Evolutionary conservation across 1,140 invertebrate genomes (phyloP), one percentile per base, ranked within the genome.

Genomic region (Aphidius ervi): DNA sequence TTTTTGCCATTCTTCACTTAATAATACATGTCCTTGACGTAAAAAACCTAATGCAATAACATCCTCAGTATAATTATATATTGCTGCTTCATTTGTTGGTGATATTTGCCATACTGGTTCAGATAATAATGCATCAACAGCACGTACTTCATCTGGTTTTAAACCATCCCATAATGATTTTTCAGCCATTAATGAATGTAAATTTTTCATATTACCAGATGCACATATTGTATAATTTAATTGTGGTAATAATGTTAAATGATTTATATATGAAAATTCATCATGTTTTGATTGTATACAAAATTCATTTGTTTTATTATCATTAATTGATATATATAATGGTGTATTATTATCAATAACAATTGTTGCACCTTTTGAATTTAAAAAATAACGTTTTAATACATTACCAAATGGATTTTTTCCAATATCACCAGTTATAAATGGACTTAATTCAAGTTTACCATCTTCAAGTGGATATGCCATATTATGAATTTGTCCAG

Each of bases 151-250:
- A 49, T 86, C 85, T 39, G 88, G 85, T 66, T 89, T 91, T 0
- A 92, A 67, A 0, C 90, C 90, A 66, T 92, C 90, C 90, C 89
- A 93, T 4, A 92, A 76, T 6, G 86, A 86, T 58, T 91, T 88
- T 67, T 90, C 85, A 0, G 85, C 84, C 70, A 89, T 81, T n/a
- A 84, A 84, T 0, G 84, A 85, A 68, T 93, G 91, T 2, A 94
- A 72, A 16, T 82, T 83, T 20, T 86, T 88, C 82, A 93, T 90
- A 63, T 93, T 90, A 59, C 83, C 81, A 0, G 88, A 87, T 0
- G 88, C 89, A 67, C 93, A 95, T 45, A 95, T 88, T 43, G 91
- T 90, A 66, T 95, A 95, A 59, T 89, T 91, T 61, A 95, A 74
- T 62, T 88, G 83, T 0, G 90, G 86, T 37, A 82, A 67, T 5